Evolutionary conservation across 2,888 invertebrate species (phyloP).

Genomic region (Tanaodytes sp.): DNA sequence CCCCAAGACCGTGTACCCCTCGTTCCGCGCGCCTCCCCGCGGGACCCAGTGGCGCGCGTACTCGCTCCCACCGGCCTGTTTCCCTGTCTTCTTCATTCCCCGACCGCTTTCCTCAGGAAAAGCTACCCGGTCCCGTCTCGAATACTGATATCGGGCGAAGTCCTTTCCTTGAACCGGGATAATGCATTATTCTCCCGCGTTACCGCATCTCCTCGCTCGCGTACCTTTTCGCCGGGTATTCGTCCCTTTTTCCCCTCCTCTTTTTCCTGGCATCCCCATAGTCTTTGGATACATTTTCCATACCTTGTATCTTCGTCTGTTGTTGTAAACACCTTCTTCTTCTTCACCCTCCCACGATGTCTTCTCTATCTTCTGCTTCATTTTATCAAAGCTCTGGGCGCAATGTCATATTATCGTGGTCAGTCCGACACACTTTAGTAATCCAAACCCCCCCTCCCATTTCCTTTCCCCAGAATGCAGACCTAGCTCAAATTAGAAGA

Average conservation of each 20-base stretch:
- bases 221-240: conserved; percentile 56
- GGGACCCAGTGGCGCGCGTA: conserved; percentile 59
- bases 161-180: conserved; percentile 69
- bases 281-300: no score
- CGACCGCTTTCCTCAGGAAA: conserved; percentile 68
- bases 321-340: no score
- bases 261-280: background rate
- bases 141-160: conserved; percentile 72
- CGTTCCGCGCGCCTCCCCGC: conserved; percentile 56
- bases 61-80: conserved; percentile 30
- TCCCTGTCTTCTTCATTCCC: conserved; percentile 40
- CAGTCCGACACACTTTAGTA: no score
- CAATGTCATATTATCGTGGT: no score
- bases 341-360: no score
- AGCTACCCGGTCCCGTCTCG: conserved; percentile 66
- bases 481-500: no score
- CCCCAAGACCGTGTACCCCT: no score
- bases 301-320: no score
- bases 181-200: conserved; percentile 66
- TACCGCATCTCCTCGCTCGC: conserved; percentile 50
- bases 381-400: no score
- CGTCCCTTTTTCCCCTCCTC: background rate
- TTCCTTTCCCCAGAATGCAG: no score
- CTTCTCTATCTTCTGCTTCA: no score
- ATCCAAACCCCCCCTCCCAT: no score